A percentile compares a stretch with the other conserved stretches of the same genome.
Evolutionary conservation across 2,113 vertebrate genomes (phyloP).

Genomic region (Forbesichthys papilliferus): DNA sequence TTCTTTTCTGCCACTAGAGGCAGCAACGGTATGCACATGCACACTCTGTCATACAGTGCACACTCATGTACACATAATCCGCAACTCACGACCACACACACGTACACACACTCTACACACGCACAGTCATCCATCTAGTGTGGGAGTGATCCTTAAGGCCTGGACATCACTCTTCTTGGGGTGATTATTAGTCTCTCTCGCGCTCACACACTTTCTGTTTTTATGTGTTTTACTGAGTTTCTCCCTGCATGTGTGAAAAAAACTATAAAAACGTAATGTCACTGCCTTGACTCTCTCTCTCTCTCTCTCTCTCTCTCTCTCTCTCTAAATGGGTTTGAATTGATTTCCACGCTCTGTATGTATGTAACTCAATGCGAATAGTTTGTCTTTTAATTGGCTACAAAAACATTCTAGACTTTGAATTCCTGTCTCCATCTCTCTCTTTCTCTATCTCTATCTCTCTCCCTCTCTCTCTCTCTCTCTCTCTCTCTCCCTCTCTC

Average conservation of each 20-base stretch:
- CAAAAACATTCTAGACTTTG: not conserved
- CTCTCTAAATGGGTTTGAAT: not conserved
- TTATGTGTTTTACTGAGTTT: not conserved
- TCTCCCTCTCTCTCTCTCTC: slow-evolving; percentile 4
- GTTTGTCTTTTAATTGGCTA: too few species aligned
- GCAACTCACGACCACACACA: slow-evolving; percentile 11
- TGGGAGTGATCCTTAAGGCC: slow-evolving; percentile 60
- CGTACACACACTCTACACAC: not conserved
- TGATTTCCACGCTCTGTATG: not conserved
- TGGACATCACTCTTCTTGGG: slow-evolving; percentile 64
- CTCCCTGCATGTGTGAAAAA: not conserved
- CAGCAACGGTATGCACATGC: slow-evolving; percentile 43
- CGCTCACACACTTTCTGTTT: not conserved
- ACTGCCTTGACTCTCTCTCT: slow-evolving; percentile 34
- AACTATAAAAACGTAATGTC: not conserved
- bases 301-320: slow-evolving; percentile 16
- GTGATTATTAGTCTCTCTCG: slow-evolving; percentile 46
- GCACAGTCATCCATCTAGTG: slow-evolving; percentile 50
- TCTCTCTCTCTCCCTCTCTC: not conserved
- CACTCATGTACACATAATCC: not conserved
- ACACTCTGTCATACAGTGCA: slow-evolving; percentile 1
- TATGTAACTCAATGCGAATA: too few species aligned
- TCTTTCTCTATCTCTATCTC: too few species aligned
- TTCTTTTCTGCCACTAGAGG: slow-evolving; percentile 53
- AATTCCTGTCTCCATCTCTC: slow-evolving; percentile 25